Evolutionary conservation across 2,888 invertebrate genomes (phyloP), one percentile per base, ranked within the genome.

Genomic region (Leucophenga maculata): DNA sequence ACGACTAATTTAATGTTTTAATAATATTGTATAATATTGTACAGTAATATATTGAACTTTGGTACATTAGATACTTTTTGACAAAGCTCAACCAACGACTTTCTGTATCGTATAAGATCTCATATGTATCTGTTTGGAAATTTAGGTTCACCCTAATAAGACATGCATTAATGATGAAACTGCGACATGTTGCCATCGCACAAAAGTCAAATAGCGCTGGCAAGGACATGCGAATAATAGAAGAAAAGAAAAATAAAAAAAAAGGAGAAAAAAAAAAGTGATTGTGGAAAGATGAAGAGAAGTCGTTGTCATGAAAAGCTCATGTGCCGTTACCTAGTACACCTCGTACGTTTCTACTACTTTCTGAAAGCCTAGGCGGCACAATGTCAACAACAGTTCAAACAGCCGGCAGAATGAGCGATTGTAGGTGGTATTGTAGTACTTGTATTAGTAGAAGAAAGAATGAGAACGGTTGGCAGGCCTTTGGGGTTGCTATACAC

Each of bases 211-310:
- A 64, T 18, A 64, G 20, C 22, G 13, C 26, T 64, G 62, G 46
- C 62, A 64, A 64, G 62, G 62, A 64, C 62, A 64, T 46, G 32
- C 59, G 31, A 22, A 9, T 26, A 59, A 16, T 50, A 32, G 32
- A 59, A 59, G 59, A n/a, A 22, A 16, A 60, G 57, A 67, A 22
- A 65, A 69, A 69, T 71, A 68, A 65, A 69, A 68, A 64, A 67
- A 69, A 69, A 57, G 39, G 8, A 18, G n/a, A 32, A 31, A 59
- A 59, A 26, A n/a, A 65, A 69, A 69, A 68, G 68, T 62, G 68
- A 68, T 59, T 68, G 68, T 26, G 69, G 50, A 60, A 16, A 18
- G 13, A 39, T 39, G 11, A 39, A 70, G 48, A 46, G 48, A 46
- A 69, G 68, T 55, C 67, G 65, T 71, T 68, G 68, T 69, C 62